Conservation (phyloP, 2,797 vertebrate species). For the Ctenopoma multispine region DNA sequence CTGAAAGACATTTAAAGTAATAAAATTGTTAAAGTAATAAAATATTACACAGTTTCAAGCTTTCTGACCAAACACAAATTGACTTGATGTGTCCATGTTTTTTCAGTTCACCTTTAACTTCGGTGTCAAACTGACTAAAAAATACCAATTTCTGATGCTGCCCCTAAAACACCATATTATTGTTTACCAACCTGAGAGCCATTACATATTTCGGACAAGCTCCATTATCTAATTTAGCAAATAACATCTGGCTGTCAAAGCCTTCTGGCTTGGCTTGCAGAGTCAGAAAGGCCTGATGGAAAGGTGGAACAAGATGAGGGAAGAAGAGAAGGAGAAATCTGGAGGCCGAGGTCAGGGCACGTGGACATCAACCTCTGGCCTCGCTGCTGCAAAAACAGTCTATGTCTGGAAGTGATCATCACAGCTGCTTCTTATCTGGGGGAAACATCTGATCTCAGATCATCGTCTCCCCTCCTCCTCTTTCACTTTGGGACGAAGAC, state of each 20-base stretch:
- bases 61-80: not conserved
- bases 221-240: slow-evolving; percentile 78
- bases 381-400: slow-evolving; percentile 31
- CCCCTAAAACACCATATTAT: slow-evolving; percentile 56
- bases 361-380: slow-evolving; percentile 63
- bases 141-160: slow-evolving; percentile 35
- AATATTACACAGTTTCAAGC: not conserved
- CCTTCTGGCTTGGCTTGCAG: slow-evolving; percentile 71
- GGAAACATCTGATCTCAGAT: slow-evolving; percentile 82
- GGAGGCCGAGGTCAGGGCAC: slow-evolving; percentile 63
- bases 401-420: slow-evolving; percentile 76
- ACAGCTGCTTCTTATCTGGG: slow-evolving; percentile 75
- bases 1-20: no score
- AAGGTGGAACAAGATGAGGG: slow-evolving; percentile 25
- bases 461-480: slow-evolving; percentile 46
- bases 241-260: slow-evolving; percentile 70
- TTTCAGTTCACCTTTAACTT: not conserved
- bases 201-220: slow-evolving; percentile 59
- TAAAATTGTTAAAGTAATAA: not conserved
- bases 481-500: slow-evolving; percentile 48
- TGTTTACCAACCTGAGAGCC: slow-evolving; percentile 60
- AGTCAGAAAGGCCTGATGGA: slow-evolving; percentile 31
- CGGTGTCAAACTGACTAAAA: not conserved
- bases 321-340: not conserved
- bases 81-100: not conserved